A percentile compares a stretch with the other conserved stretches of the same genome.
Evolutionary conservation across 2,113 vertebrate genomes (phyloP).

Genomic region (Phodopus roborovskii): DNA sequence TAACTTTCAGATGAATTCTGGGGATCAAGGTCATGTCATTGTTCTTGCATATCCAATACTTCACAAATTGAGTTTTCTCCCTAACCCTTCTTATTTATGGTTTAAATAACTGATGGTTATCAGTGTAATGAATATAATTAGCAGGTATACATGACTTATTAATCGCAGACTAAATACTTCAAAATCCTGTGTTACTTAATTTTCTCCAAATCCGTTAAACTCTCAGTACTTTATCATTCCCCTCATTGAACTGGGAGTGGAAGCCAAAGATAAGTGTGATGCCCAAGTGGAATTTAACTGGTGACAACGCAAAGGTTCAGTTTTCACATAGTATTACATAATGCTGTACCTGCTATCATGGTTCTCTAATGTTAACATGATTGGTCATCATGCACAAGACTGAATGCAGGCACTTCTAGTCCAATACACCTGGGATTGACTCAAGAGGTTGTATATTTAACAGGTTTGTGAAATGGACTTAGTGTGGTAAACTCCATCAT

Average conservation of each 20-base stretch:
- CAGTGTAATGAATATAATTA: constrained; percentile 6
- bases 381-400: background rate
- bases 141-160: background rate
- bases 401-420: background rate
- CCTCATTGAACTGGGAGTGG: background rate
- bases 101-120: constrained; percentile 33
- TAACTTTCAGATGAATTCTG: background rate
- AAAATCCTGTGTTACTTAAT: background rate
- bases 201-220: background rate
- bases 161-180: background rate
- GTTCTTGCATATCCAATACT: background rate
- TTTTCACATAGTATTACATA: background rate
- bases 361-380: background rate
- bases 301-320: background rate
- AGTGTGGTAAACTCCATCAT: background rate
- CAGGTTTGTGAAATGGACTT: background rate
- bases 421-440: background rate
- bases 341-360: background rate
- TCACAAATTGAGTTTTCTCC: background rate
- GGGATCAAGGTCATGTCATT: background rate
- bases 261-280: background rate
- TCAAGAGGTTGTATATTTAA: constrained; percentile 36
- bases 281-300: background rate
- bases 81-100: background rate
- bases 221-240: background rate